Evolutionary conservation across 2,797 vertebrate species (phyloP).

Genomic region (Gambelia wislizenii): DNA sequence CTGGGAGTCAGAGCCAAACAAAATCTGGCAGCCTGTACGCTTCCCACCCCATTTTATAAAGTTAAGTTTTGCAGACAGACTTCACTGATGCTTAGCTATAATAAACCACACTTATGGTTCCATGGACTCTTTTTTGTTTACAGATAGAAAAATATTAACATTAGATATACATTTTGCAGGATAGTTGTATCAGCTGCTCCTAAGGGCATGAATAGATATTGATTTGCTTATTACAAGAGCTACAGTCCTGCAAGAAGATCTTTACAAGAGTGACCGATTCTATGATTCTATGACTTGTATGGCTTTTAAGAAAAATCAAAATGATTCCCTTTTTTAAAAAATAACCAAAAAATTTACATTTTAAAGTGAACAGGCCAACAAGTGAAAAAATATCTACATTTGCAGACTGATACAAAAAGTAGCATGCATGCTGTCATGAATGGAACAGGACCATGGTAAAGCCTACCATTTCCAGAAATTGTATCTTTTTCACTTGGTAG

Average conservation of each 20-base stretch:
- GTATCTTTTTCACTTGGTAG: constrained; percentile 80
- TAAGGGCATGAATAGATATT: neutral
- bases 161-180: neutral
- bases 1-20: no score
- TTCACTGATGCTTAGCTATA: neutral
- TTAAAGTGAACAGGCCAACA: neutral
- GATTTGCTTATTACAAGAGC: neutral
- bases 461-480: constrained; percentile 85
- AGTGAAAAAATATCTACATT: neutral
- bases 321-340: constrained; percentile 3
- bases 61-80: neutral
- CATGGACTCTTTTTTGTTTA: neutral
- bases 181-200: neutral
- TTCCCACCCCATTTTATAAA: no score
- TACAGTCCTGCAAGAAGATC: neutral
- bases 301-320: constrained; percentile 5
- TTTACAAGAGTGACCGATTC: neutral
- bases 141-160: neutral
- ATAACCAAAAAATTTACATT: neutral
- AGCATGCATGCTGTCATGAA: constrained; percentile 46
- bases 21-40: no score
- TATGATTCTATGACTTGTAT: no score
- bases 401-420: constrained; percentile 10
- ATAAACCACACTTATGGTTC: neutral
- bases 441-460: constrained; percentile 47